Conservation (phyloP, 2,113 vertebrate species). For the Ibidorhyncha struthersii region DNA sequence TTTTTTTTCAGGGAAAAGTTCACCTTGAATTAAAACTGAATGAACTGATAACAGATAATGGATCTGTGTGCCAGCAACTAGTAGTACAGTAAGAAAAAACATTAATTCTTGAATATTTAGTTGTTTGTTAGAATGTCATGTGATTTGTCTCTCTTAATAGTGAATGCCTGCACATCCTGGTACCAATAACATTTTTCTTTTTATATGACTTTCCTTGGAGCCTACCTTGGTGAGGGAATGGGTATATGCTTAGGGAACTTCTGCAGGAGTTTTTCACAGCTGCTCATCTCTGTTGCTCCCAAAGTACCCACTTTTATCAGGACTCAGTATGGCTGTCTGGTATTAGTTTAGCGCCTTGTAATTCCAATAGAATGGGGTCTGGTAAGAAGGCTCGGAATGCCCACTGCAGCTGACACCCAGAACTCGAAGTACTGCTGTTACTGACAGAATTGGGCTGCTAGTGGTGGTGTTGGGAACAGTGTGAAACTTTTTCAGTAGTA, state of each 20-base stretch:
- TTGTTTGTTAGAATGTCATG: neutral
- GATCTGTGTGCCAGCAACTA: constrained; percentile 90
- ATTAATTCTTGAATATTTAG: neutral
- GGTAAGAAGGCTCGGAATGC: neutral
- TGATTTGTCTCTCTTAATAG: neutral
- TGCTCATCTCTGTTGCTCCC: neutral
- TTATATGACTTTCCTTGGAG: neutral
- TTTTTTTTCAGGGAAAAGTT: constrained; percentile 89
- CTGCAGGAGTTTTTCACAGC: neutral
- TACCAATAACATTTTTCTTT: neutral
- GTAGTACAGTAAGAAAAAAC: constrained; percentile 87
- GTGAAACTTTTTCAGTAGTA: neutral
- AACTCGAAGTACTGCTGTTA: neutral
- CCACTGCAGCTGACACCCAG: neutral
- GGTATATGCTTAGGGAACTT: neutral
- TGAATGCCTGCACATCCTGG: neutral
- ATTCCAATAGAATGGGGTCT: neutral
- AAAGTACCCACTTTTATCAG: neutral
- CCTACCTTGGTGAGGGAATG: neutral
- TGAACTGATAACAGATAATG: constrained; percentile 95
- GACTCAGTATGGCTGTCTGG: neutral
- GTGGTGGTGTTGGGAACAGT: neutral
- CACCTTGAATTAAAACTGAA: constrained; percentile 96
- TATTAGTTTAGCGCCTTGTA: neutral
- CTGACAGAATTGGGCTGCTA: neutral